Percentiles rank a stretch among this genome's conserved stretches.
Conservation (phyloP, 2,113 vertebrate species). For the Castor canadensis region DNA sequence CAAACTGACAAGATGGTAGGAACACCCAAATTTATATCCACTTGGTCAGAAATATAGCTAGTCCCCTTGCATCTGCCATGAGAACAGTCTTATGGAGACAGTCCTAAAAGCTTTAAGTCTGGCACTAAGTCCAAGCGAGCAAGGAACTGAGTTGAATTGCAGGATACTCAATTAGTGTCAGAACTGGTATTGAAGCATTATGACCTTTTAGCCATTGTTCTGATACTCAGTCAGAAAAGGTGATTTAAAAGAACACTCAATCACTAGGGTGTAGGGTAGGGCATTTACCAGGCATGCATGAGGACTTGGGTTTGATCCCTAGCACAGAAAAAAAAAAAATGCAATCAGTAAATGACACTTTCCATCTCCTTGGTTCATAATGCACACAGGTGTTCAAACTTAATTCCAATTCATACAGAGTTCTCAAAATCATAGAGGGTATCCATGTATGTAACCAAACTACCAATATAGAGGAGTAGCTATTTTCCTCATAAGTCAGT, state of each 20-base stretch:
- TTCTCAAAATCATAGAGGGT: neutral
- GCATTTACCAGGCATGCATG: neutral
- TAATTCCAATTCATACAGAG: neutral
- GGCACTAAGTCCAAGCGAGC: neutral
- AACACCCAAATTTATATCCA: neutral
- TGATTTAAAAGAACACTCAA: neutral
- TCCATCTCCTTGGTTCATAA: neutral
- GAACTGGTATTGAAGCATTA: neutral
- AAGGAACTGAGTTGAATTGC: neutral
- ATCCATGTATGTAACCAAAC: neutral
- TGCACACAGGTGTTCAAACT: neutral
- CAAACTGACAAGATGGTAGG: neutral
- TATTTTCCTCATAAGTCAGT: neutral
- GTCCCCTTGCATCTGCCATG: neutral
- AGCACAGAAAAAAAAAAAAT: neutral
- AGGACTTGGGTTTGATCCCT: neutral
- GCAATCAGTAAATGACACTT: neutral
- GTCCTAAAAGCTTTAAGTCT: neutral
- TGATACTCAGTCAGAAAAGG: neutral
- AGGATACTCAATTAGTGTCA: neutral
- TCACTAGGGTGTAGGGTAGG: neutral
- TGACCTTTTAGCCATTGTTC: neutral
- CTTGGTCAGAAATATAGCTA: neutral
- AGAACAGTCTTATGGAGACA: neutral
- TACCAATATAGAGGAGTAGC: neutral